Conservation (phyloP, 53 echinoderm and acorn worm species). For the Luidia sarsii region DNA sequence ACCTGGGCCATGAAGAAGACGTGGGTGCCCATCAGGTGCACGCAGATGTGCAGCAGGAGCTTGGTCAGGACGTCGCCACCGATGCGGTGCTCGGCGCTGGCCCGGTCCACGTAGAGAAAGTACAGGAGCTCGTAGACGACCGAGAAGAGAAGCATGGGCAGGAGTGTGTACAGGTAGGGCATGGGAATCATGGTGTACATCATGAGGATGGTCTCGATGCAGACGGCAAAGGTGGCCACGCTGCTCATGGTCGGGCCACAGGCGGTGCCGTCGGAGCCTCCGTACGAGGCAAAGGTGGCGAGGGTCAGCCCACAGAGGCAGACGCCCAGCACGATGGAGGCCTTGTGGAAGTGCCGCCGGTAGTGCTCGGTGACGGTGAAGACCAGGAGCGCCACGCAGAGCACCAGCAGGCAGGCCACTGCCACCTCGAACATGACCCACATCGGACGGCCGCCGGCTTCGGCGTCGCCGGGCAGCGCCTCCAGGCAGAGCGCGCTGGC, state of each 20-base stretch:
- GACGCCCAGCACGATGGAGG: constrained; percentile 70
- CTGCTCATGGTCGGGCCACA: constrained; percentile 75
- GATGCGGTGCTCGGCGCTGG: constrained; percentile 29
- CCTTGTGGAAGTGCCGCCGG: constrained; percentile 58
- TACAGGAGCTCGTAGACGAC: constrained; percentile 85
- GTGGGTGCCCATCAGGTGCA: constrained; percentile 97
- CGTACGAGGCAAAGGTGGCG: constrained; percentile 75
- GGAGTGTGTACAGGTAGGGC: constrained; percentile 78
- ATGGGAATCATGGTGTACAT: constrained; percentile 96
- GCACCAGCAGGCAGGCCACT: constrained; percentile 63
- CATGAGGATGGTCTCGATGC: constrained; percentile 92
- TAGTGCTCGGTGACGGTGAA: constrained; percentile 78
- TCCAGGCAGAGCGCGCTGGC: neutral
- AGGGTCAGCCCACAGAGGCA: constrained; percentile 72
- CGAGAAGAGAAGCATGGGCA: constrained; percentile 76
- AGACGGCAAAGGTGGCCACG: constrained; percentile 88
- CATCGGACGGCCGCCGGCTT: neutral
- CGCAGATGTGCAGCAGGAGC: constrained; percentile 91
- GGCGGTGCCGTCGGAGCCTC: neutral
- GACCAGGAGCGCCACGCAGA: constrained; percentile 71
- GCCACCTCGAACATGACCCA: constrained; percentile 76
- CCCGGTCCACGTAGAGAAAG: constrained; percentile 56
- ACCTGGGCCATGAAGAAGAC: constrained; percentile 99
- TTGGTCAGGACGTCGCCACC: constrained; percentile 72
- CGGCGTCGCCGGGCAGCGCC: neutral